Conservation (phyloP, 1,140 invertebrate species). For the Leptinotarsa texana region DNA sequence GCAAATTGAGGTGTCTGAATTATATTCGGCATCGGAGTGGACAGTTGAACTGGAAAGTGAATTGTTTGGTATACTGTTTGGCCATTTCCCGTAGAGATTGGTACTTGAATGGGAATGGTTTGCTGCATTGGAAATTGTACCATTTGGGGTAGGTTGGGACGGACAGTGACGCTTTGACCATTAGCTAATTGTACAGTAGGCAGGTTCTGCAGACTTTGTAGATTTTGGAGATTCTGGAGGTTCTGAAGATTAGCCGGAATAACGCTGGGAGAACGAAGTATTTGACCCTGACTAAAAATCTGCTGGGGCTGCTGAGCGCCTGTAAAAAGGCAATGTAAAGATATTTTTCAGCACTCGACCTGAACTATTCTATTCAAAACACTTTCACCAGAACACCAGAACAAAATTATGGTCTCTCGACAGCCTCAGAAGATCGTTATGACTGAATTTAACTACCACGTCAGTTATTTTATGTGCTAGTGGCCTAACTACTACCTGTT, state of each 20-base stretch:
- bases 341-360: too few species aligned
- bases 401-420: too few species aligned
- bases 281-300: constrained; percentile 53
- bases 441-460: too few species aligned
- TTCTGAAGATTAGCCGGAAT: constrained; percentile 49
- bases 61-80: constrained; percentile 93
- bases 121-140: constrained; percentile 82
- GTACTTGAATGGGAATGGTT: constrained; percentile 89
- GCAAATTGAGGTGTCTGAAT: constrained; percentile 71
- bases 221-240: constrained; percentile 37
- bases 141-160: constrained; percentile 59
- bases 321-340: constrained; percentile 24
- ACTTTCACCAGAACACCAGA: too few species aligned
- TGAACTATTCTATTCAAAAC: too few species aligned
- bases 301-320: constrained; percentile 60
- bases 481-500: too few species aligned
- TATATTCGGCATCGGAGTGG: constrained; percentile 63
- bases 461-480: too few species aligned
- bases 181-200: constrained; percentile 61
- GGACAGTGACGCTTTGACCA: constrained; percentile 75
- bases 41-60: constrained; percentile 83
- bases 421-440: too few species aligned
- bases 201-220: constrained; percentile 46
- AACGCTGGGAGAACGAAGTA: constrained; percentile 49
- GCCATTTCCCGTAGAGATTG: constrained; percentile 84